These are phyloP conservation scores for Pachliopta kotzebuea DNA, from an alignment of 2,888 invertebrate genomes.

Conservation along the genomic window DNA sequence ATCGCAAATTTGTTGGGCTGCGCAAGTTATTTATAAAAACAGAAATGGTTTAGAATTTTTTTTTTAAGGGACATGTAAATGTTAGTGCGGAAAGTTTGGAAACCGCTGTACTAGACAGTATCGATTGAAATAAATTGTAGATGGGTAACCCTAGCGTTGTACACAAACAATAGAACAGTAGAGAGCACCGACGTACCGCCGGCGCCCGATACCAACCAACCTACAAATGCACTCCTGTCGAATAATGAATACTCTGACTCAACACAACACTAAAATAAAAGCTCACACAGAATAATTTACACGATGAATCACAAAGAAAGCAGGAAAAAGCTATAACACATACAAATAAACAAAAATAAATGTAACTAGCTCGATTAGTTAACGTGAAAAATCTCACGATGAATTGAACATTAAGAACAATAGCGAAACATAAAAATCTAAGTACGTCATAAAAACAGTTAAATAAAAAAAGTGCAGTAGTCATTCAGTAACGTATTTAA, in stretches of 20 bases:
- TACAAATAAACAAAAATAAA: too few relatives aligned
- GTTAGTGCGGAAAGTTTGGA: too few relatives aligned
- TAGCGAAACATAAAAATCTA: background rate
- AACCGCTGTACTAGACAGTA: background rate
- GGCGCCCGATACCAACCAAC: slow-evolving; percentile 44
- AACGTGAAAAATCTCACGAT: background rate
- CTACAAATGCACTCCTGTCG: slow-evolving; percentile 47
- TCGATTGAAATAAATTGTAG: slow-evolving; percentile 1
- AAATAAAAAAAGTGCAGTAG: background rate
- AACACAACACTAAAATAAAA: slow-evolving; percentile 30
- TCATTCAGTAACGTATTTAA: background rate
- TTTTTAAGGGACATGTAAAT: background rate
- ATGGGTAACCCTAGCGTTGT: slow-evolving; percentile 41
- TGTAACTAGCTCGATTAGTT: background rate
- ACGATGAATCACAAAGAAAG: slow-evolving; percentile 15
- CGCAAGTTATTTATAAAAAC: background rate
- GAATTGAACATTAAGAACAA: background rate
- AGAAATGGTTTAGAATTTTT: background rate
- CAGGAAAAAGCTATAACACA: background rate
- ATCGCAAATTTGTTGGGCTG: too few relatives aligned
- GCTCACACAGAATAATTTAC: slow-evolving; percentile 20
- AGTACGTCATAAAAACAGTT: background rate
- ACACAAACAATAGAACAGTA: slow-evolving; percentile 47
- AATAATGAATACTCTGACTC: slow-evolving; percentile 41
- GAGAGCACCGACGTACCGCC: slow-evolving; percentile 35